Conservation (phyloP, 37 sponge, comb jelly and placozoan genomes). For the Ephydatia muelleri region DNA sequence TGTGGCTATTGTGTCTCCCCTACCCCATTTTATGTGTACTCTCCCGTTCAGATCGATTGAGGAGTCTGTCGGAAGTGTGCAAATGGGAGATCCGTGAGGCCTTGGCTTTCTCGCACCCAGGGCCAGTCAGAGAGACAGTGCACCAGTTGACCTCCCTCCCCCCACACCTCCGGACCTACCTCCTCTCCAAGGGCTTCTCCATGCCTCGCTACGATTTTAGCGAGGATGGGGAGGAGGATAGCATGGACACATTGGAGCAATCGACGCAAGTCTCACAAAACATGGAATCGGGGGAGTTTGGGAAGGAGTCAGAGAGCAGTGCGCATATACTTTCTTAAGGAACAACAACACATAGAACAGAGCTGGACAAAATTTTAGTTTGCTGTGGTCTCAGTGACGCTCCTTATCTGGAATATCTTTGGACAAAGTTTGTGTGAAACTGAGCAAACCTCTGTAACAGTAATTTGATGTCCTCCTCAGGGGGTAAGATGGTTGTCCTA, state of each 20-base stretch:
- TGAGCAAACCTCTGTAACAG: conserved; percentile 67
- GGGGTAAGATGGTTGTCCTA: conserved; percentile 87
- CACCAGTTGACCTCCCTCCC: not conserved
- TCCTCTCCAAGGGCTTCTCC: not conserved
- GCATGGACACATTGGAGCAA: not conserved
- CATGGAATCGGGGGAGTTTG: not conserved
- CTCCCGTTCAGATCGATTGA: conserved; percentile 14
- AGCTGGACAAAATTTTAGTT: not conserved
- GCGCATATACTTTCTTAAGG: not conserved
- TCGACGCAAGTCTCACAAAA: too few species aligned
- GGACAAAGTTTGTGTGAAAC: conserved; percentile 74
- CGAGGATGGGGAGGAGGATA: not conserved
- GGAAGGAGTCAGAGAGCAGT: not conserved
- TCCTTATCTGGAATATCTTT: conserved; percentile 38
- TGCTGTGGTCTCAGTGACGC: not conserved
- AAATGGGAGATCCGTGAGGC: conserved; percentile 10
- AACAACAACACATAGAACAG: not conserved
- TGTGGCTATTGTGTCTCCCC: too few species aligned
- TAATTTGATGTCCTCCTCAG: conserved; percentile 53
- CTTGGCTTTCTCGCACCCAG: not conserved
- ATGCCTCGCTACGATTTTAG: not conserved
- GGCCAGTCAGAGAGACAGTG: not conserved
- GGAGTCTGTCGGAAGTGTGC: conserved; percentile 9
- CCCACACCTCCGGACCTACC: not conserved
- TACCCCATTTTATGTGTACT: too few species aligned